phyloP scores from a whole-genome alignment of 2,797 vertebrate species.

The Coregonus sp. region DNA sequence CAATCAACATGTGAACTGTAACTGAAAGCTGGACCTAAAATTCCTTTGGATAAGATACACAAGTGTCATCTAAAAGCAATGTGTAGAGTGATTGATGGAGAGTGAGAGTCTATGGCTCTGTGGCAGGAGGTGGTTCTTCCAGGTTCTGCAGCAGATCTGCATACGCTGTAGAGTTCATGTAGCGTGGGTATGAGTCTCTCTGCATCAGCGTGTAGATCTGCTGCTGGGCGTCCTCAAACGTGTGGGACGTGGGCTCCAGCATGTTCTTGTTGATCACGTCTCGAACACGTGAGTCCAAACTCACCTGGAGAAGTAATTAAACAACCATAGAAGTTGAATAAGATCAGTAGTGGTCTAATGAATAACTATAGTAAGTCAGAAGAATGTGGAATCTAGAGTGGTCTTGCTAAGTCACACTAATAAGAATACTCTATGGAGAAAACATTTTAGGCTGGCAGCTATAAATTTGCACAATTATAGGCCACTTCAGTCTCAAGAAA shows the following conservation, averaged over 20 bases:
- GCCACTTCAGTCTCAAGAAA: too few species aligned
- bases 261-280: slow-evolving; percentile 96
- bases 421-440: neutral
- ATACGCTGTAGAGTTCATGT: slow-evolving; percentile 90
- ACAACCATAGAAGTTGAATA: too few species aligned
- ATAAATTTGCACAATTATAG: too few species aligned
- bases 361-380: too few species aligned
- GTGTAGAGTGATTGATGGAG: slow-evolving; percentile 36
- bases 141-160: slow-evolving; percentile 83
- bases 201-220: slow-evolving; percentile 99
- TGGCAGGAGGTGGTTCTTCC: slow-evolving; percentile 55
- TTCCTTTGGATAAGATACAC: slow-evolving; percentile 38
- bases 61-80: slow-evolving; percentile 61
- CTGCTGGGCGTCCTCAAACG: slow-evolving; percentile 94
- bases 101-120: slow-evolving; percentile 57
- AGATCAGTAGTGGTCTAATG: too few species aligned
- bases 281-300: slow-evolving; percentile 91
- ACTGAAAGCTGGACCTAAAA: slow-evolving; percentile 48
- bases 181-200: slow-evolving; percentile 98
- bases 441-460: neutral
- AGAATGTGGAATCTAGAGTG: too few species aligned
- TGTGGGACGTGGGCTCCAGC: slow-evolving; percentile 89
- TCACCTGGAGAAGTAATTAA: slow-evolving; percentile 79
- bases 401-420: too few species aligned
- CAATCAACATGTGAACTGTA: slow-evolving; percentile 24